Evolutionary conservation across 2,888 invertebrate genomes (phyloP), one percentile per base, ranked within the genome.

Genomic region (Thyatira batis): DNA sequence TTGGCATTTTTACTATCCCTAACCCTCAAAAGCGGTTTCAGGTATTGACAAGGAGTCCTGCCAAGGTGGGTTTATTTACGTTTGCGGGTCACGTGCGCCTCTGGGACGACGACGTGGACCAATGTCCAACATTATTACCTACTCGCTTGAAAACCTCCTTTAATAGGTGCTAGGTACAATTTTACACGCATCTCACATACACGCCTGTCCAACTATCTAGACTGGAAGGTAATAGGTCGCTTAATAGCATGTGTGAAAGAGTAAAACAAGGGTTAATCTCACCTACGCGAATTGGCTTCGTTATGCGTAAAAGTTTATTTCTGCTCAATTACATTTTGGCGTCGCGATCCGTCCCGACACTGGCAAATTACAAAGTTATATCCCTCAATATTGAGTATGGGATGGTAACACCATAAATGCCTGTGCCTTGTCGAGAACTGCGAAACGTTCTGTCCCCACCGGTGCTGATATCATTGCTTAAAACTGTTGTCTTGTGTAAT

Each of bases 101-200:
- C 45, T 51, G 54, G 63, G 57, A 53, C 39, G 55, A 28, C 56
- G 52, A 71, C 71, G 69, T 65, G 71, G 63, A 69, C 67, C 75
- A 70, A 73, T 74, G 74, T 72, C 73, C 66, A 53, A 68, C 68
- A 67, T 67, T 72, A 76, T 79, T 75, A 74, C 63, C 55, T 54
- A 57, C 59, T 65, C 54, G 56, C 58, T 57, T 54, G 48, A 53
- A 49, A 60, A 51, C 20, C 27, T 13, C 13, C 45, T 45, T 8
- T 45, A 45, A 45, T 49, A 51, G 50, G 33, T 21, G 46, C 45
- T 39, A 53, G 51, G 58, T 58, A 60, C 56, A 57, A 56, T 55
- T 63, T 58, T 55, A 61, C 60, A 62, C 55, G 57, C 58, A 45
- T 49, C 56, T 58, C 57, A 56, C 63, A 63, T 52, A 44, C 52